Base-by-base conservation (phyloP, 2,888 invertebrate species). In the Lasioglossum leucozonium region DNA sequence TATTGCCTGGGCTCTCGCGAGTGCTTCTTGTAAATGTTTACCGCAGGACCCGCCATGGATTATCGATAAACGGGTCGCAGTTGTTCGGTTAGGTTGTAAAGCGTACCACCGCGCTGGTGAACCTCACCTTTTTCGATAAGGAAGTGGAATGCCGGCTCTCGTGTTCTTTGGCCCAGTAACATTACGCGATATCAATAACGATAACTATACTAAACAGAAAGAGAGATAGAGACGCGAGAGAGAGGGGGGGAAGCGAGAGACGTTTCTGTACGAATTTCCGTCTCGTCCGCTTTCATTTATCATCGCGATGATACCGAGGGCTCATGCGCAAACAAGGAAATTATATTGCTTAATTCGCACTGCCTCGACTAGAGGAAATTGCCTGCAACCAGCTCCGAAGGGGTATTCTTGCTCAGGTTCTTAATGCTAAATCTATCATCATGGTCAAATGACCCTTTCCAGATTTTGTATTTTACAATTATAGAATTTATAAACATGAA, bases 91-190 rank as follows among this genome's bases (percentile, higher is more conserved):
- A 79, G 51, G 26, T 69, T 44, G 62, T 58, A 85, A 77, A 74
- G 16, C 30, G 30, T 26, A 30, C n/a, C 22, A 30, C n/a, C 22
- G 22, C 69, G n/a, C 2, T 2, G 5, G n/a, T 69, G 44, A 72
- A 51, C 74, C 74, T 83, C 72, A 26, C 44, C 65, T 78, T 74
- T 78, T 65, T 71, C 72, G 84, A 84, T 83, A 78, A 78, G 83
- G 65, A 84, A 78, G 47, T 42, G 37, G 77, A 62, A 71, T 77
- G 62, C 4, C n/a, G 51, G 6, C 16, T 16, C 18, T 55, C 34
- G 22, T 26, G n/a, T 16, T 26, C 51, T 40, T 55, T 44, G 47
- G 51, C 34, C n/a, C 34, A 71, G 47, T 44, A 74, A 62, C 10
- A 44, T 40, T 22, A 1, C 40, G 13, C 37, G 73, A 47, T 82